Conservation (phyloP, 1,140 invertebrate genomes). For the Thrips palmi region DNA sequence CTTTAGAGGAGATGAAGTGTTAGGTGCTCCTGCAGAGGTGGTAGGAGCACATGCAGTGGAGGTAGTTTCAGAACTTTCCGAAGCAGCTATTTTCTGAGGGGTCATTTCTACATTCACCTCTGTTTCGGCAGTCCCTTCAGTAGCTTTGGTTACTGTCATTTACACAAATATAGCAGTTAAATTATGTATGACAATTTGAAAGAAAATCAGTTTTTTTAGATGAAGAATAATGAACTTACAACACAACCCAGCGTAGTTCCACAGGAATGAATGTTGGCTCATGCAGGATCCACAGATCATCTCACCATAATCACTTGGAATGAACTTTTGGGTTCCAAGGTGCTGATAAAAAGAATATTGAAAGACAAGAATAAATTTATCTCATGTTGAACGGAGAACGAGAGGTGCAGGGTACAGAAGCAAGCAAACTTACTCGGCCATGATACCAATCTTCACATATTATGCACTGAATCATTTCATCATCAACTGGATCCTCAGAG, state of each 20-base stretch:
- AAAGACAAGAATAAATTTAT: constrained; percentile 4
- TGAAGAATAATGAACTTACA: constrained; percentile 17
- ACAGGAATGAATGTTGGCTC: constrained; percentile 51
- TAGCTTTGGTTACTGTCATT: constrained; percentile 1
- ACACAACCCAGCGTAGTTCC: constrained; percentile 39
- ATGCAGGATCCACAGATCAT: constrained; percentile 63
- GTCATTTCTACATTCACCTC: constrained; percentile 16
- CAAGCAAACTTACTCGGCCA: constrained; percentile 29
- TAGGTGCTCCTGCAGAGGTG: too few species aligned
- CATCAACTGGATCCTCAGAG: constrained; percentile 52
- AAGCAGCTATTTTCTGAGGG: too few species aligned
- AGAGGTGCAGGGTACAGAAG: constrained; percentile 5
- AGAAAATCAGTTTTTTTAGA: constrained; percentile 5
- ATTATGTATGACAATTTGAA: too few species aligned
- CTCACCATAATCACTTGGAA: constrained; percentile 45
- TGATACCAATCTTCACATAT: constrained; percentile 99
- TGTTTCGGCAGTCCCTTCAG: constrained; percentile 8
- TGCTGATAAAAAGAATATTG: constrained; percentile 33
- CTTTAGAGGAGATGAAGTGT: too few species aligned
- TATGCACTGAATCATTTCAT: constrained; percentile 93
- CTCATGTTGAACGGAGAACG: constrained; percentile 2
- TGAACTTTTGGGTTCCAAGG: constrained; percentile 36
- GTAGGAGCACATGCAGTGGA: too few species aligned
- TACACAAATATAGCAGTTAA: too few species aligned
- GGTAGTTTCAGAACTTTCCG: too few species aligned